phyloP scores from a whole-genome alignment of 1,140 invertebrate species.

The Lanistes nyassanus region DNA sequence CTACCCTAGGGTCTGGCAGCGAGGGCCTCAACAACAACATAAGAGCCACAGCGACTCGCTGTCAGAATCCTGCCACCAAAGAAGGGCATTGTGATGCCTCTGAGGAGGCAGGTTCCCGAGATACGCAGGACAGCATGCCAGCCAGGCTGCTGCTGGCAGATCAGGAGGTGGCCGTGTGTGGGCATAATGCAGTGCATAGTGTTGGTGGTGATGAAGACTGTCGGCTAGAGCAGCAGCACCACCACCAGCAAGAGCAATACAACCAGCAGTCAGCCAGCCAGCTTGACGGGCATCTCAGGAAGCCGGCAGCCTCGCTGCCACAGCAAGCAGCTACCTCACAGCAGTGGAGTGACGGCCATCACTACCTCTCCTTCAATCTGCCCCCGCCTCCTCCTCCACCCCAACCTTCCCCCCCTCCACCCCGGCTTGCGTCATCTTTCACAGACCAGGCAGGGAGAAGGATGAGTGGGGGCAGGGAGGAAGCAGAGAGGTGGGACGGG shows the following conservation, averaged over 20 bases:
- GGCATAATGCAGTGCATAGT: background rate
- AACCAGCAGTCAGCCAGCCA: background rate
- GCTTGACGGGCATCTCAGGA: slow-evolving; percentile 18
- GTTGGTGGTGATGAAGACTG: background rate
- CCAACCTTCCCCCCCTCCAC: slow-evolving; percentile 6
- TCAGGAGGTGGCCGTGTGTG: too few species aligned
- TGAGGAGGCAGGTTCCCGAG: too few species aligned
- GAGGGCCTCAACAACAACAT: too few species aligned
- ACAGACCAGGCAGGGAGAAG: background rate
- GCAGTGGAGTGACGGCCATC: slow-evolving; percentile 17
- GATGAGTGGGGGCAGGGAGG: background rate
- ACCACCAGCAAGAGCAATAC: background rate
- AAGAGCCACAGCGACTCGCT: too few species aligned
- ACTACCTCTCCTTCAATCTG: slow-evolving; percentile 14
- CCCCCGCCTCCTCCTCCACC: slow-evolving; percentile 9
- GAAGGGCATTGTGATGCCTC: too few species aligned
- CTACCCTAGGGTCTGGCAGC: too few species aligned
- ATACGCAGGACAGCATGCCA: too few species aligned
- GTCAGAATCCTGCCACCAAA: too few species aligned
- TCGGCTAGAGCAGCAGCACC: background rate
- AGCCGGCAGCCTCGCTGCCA: background rate
- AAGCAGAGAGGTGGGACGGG: background rate
- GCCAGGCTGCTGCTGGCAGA: too few species aligned
- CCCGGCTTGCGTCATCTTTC: background rate
- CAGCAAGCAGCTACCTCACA: slow-evolving; percentile 21